Conservation (phyloP, 2,113 vertebrate species). For the Pongo abelii region DNA sequence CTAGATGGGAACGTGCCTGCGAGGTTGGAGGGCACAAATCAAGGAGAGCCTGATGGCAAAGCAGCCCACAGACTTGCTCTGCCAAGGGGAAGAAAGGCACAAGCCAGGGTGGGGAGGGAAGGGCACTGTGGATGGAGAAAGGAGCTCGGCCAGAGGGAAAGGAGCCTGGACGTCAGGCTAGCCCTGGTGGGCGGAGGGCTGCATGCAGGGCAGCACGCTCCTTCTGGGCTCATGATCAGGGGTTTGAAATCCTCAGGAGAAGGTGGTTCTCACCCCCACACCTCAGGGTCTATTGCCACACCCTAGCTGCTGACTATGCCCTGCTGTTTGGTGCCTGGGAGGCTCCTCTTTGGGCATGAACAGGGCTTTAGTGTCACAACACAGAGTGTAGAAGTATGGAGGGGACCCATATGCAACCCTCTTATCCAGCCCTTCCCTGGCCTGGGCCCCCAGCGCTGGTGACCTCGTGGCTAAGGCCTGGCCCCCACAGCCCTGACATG, state of each 20-base stretch:
- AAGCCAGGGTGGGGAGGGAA: background rate
- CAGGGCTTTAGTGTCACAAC: background rate
- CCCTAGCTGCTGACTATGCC: background rate
- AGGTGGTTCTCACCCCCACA: background rate
- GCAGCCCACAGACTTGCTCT: background rate
- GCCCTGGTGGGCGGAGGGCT: background rate
- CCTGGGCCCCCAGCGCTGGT: background rate
- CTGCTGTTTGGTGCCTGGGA: background rate
- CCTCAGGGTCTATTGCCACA: background rate
- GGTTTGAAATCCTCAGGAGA: background rate
- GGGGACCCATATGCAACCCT: background rate
- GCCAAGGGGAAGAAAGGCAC: background rate
- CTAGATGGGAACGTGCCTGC: background rate
- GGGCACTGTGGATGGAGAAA: background rate
- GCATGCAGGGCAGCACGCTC: accelerated
- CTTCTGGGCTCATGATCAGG: background rate
- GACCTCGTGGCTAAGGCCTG: slow-evolving; percentile 19
- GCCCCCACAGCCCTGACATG: background rate
- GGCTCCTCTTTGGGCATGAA: background rate
- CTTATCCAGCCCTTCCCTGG: background rate
- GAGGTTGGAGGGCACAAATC: background rate
- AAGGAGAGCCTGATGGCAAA: background rate
- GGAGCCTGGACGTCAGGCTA: background rate
- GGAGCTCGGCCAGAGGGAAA: background rate
- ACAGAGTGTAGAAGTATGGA: background rate